phyloP scores from a whole-genome alignment of 2,113 vertebrate genomes.

The Stegostoma tigrinum region DNA sequence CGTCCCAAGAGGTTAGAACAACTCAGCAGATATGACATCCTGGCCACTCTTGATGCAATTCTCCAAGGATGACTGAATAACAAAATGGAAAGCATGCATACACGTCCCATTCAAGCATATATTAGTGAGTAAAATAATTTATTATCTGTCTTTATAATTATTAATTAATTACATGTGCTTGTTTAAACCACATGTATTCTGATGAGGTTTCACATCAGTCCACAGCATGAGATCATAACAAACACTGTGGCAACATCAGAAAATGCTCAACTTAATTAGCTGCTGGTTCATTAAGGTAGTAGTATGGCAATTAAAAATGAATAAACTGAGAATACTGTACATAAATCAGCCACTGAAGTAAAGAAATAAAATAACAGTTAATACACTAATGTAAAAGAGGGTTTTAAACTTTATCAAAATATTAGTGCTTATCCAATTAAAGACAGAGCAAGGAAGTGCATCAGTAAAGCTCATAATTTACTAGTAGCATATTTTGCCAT shows the following conservation, averaged over 20 bases:
- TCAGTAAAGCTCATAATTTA: slow-evolving; percentile 61
- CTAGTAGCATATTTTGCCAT: slow-evolving; percentile 45
- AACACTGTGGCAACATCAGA: neutral
- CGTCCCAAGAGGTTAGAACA: neutral
- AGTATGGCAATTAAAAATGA: neutral
- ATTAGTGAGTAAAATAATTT: neutral
- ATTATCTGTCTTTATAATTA: neutral
- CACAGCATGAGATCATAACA: neutral
- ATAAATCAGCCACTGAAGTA: neutral
- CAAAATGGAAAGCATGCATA: neutral
- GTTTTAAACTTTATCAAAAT: neutral
- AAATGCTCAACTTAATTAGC: neutral
- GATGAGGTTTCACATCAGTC: neutral
- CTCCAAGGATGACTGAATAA: neutral
- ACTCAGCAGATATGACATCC: neutral
- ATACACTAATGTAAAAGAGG: neutral
- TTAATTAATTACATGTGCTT: neutral
- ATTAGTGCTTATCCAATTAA: neutral
- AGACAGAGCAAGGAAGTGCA: neutral
- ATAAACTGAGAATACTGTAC: neutral
- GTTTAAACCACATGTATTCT: neutral
- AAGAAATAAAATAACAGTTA: neutral
- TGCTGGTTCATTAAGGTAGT: neutral
- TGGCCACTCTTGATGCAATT: neutral
- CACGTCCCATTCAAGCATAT: neutral